Percentiles rank a stretch among this genome's conserved stretches.
These are phyloP conservation scores for Phyllotreta striolata DNA, from an alignment of 2,888 invertebrate species.

Conservation along the genomic window DNA sequence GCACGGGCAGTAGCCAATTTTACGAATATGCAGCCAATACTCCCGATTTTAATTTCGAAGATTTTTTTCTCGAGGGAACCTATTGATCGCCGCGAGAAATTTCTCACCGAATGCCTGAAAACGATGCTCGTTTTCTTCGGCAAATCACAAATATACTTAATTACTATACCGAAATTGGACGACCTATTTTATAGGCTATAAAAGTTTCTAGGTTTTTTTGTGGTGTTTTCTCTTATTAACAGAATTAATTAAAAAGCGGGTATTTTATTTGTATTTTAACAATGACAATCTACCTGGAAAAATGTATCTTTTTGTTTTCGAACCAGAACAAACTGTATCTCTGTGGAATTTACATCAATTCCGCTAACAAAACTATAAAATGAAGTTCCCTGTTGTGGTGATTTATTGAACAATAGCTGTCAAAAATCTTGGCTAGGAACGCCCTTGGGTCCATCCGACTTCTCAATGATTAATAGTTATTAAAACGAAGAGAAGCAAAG, in stretches of 20 bases:
- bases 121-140: no score
- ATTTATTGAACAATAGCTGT: conserved; percentile 34
- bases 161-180: no score
- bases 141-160: no score
- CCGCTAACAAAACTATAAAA: conserved; percentile 33
- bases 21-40: neutral
- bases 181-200: no score
- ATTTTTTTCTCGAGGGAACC: no score
- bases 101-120: no score
- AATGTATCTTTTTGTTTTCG: conserved; percentile 13
- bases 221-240: neutral
- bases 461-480: conserved; percentile 32
- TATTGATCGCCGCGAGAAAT: no score
- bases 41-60: no score
- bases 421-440: conserved; percentile 32
- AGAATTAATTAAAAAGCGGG: conserved; percentile 4
- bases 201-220: no score
- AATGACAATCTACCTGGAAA: conserved; percentile 15
- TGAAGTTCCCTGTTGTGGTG: conserved; percentile 27
- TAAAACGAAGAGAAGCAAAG: conserved; percentile 28
- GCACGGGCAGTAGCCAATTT: neutral
- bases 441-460: conserved; percentile 32
- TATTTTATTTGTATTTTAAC: conserved; percentile 11
- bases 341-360: conserved; percentile 31
- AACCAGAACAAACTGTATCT: conserved; percentile 2